These are phyloP conservation scores for Epinotia demarniana DNA, from an alignment of 2,888 invertebrate genomes.

Conservation along the genomic window DNA sequence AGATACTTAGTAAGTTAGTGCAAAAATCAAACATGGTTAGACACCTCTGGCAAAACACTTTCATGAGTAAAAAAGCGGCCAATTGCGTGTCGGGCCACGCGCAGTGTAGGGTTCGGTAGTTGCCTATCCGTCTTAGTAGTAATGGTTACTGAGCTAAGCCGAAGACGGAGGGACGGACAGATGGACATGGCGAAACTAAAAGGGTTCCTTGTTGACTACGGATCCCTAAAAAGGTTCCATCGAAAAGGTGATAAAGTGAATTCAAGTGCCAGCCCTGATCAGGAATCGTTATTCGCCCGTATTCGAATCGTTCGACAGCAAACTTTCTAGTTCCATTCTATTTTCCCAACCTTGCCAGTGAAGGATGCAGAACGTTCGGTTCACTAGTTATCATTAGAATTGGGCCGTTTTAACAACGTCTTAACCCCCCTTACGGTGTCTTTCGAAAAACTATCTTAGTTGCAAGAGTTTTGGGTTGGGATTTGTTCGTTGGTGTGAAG, in stretches of 20 bases:
- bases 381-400: conserved; percentile 41
- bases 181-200: too few relatives aligned
- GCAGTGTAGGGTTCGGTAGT: too few relatives aligned
- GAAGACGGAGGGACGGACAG: too few relatives aligned
- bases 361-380: conserved; percentile 35
- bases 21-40: too few relatives aligned
- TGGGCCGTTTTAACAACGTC: conserved; percentile 4
- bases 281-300: conserved; percentile 8
- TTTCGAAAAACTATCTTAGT: conserved; percentile 27
- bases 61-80: background rate
- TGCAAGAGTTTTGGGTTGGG: background rate
- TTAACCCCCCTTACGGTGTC: background rate
- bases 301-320: conserved; percentile 31
- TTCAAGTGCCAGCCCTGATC: conserved; percentile 19
- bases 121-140: too few relatives aligned
- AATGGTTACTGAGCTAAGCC: too few relatives aligned
- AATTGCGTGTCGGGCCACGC: too few relatives aligned
- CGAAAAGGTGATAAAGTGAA: conserved; percentile 2
- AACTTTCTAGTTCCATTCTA: conserved; percentile 33
- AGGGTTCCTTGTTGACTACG: too few relatives aligned
- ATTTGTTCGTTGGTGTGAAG: background rate
- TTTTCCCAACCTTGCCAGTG: conserved; percentile 29
- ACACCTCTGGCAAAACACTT: too few relatives aligned
- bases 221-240: too few relatives aligned
- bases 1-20: too few relatives aligned